Conservation (phyloP, 2,797 vertebrate genomes). For the Discoglossus pictus region DNA sequence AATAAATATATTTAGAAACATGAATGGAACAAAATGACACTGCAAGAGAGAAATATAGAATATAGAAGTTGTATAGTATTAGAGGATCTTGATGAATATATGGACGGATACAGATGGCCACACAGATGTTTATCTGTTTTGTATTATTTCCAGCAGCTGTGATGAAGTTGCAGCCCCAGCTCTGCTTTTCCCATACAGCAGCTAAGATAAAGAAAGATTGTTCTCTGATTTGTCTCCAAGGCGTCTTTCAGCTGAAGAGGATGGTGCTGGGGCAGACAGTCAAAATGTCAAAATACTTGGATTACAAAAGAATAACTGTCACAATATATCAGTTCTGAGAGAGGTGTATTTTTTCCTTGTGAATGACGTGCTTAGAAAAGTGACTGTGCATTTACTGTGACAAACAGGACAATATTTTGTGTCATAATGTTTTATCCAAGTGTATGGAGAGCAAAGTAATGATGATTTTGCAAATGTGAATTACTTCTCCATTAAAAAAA, state of each 20-base stretch:
- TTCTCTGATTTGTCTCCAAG: constrained; percentile 36
- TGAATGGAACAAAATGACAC: no score
- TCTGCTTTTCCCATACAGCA: constrained; percentile 12
- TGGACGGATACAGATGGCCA: constrained; percentile 18
- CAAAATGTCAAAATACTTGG: constrained; percentile 51
- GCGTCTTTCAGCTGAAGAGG: constrained; percentile 43
- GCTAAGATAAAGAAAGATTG: constrained; percentile 41
- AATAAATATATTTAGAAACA: no score
- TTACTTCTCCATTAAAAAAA: no score
- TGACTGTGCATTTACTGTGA: constrained; percentile 26
- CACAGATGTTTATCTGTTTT: constrained; percentile 37
- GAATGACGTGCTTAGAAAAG: constrained; percentile 12
- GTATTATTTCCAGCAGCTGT: constrained; percentile 31
- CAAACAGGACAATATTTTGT: background rate
- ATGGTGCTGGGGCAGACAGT: constrained; percentile 49
- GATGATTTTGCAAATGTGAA: no score
- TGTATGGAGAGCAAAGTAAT: no score
- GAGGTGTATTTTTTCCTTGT: constrained; percentile 20
- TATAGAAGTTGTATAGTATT: no score
- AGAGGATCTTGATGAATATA: background rate
- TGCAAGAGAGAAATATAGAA: no score
- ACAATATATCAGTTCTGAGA: constrained; percentile 16
- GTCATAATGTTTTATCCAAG: no score
- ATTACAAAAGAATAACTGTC: constrained; percentile 33
- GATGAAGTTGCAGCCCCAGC: constrained; percentile 1